phyloP scores from a whole-genome alignment of 2,888 invertebrate species.

The Euzophera pinguis region DNA sequence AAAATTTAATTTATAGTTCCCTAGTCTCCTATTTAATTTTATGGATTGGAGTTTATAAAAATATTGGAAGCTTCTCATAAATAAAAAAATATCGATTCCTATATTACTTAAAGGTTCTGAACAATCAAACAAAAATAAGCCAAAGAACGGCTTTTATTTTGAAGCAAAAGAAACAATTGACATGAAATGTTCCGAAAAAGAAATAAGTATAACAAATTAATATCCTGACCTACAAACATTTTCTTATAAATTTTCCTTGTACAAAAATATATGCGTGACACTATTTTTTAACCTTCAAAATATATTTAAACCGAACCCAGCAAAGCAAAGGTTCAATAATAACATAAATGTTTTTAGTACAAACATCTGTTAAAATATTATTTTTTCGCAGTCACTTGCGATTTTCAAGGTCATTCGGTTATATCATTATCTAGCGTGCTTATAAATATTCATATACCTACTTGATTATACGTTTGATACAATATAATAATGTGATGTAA shows the following conservation, averaged over 20 bases:
- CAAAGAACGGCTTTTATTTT: too few relatives aligned
- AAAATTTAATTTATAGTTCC: too few relatives aligned
- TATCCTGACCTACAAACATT: not conserved
- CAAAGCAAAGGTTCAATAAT: not conserved
- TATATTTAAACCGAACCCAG: not conserved
- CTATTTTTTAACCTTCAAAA: conserved; percentile 1
- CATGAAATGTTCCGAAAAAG: too few relatives aligned
- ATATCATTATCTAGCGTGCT: not conserved
- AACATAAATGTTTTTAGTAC: not conserved
- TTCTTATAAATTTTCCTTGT: not conserved
- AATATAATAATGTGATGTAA: not conserved
- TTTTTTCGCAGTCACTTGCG: conserved; percentile 3
- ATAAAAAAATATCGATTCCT: too few relatives aligned
- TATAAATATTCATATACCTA: not conserved
- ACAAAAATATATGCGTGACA: not conserved
- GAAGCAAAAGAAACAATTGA: too few relatives aligned
- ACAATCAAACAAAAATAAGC: too few relatives aligned
- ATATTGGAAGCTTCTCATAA: too few relatives aligned
- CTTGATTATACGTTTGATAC: not conserved
- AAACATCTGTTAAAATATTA: conserved; percentile 5
- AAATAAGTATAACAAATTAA: not conserved
- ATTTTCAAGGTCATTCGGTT: not conserved
- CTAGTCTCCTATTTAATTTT: too few relatives aligned
- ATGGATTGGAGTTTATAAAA: too few relatives aligned
- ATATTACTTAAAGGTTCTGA: too few relatives aligned